A percentile compares a stretch with the other conserved stretches of the same genome.
Conservation (phyloP, 1,140 invertebrate genomes). For the Nautilus pompilius region DNA sequence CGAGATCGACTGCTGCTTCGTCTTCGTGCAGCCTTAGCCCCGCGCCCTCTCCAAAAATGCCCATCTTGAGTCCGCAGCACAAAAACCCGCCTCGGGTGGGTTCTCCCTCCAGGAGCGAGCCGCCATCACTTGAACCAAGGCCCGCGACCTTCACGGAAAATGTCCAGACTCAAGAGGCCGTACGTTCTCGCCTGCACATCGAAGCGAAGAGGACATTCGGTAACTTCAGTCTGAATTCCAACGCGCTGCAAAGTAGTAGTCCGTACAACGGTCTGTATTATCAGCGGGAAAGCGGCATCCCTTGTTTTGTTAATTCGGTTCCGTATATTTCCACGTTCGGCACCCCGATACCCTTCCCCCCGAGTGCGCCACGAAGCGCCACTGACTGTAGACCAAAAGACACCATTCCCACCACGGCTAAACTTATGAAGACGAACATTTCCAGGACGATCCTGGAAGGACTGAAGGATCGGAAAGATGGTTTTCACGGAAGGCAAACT, state of each 20-base stretch:
- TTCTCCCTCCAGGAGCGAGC: conserved; percentile 27
- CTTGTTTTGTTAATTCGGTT: too few relatives aligned
- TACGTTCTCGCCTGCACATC: too few relatives aligned
- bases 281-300: too few relatives aligned
- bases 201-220: too few relatives aligned
- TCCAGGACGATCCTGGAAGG: conserved; percentile 17
- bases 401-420: neutral
- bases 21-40: conserved; percentile 2
- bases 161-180: too few relatives aligned
- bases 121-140: conserved; percentile 28
- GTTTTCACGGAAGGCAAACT: neutral
- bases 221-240: too few relatives aligned
- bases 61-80: conserved; percentile 39
- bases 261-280: too few relatives aligned
- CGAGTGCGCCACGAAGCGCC: neutral
- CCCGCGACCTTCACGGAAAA: neutral
- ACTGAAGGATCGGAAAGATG: neutral
- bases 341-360: too few relatives aligned
- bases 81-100: conserved; percentile 22
- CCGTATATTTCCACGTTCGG: too few relatives aligned
- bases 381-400: neutral
- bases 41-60: conserved; percentile 41
- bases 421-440: neutral
- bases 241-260: too few relatives aligned
- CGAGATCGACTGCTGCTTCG: neutral